Evolutionary conservation across 1,140 invertebrate genomes (phyloP).

Genomic region (Cherax destructor): DNA sequence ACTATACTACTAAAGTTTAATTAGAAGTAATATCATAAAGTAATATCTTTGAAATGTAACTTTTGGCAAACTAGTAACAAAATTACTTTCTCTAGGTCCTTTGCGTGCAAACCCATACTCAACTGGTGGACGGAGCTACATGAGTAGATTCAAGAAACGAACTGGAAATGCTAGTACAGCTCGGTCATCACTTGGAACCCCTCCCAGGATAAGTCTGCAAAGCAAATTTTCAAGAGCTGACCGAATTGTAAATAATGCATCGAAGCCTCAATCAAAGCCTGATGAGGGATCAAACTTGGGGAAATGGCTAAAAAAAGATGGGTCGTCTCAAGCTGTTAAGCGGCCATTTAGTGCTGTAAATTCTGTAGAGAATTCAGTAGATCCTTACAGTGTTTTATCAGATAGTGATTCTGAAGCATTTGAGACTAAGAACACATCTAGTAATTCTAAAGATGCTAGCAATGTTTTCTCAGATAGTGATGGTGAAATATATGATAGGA

Average conservation of each 20-base stretch:
- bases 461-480: conserved; percentile 39
- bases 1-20: too few relatives aligned
- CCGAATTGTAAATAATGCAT: conserved; percentile 22
- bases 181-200: background rate
- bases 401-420: conserved; percentile 18
- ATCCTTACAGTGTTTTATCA: conserved; percentile 16
- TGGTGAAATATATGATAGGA: conserved; percentile 15
- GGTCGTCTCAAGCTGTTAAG: conserved; percentile 25
- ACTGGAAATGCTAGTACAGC: conserved; percentile 1
- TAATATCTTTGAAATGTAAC: too few relatives aligned
- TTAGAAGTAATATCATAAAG: too few relatives aligned
- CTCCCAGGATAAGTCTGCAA: conserved; percentile 1
- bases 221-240: conserved; percentile 34
- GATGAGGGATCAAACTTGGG: background rate
- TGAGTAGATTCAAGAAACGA: conserved; percentile 33
- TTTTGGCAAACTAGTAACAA: too few relatives aligned
- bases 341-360: conserved; percentile 49
- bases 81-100: background rate
- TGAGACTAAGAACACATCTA: background rate
- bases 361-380: background rate
- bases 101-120: conserved; percentile 36
- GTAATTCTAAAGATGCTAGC: conserved; percentile 4
- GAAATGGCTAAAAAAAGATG: conserved; percentile 2
- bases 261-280: background rate
- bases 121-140: conserved; percentile 1